These are phyloP conservation scores for Hypomecis punctinalis DNA, from an alignment of 2,888 invertebrate species.

Conservation along the genomic window DNA sequence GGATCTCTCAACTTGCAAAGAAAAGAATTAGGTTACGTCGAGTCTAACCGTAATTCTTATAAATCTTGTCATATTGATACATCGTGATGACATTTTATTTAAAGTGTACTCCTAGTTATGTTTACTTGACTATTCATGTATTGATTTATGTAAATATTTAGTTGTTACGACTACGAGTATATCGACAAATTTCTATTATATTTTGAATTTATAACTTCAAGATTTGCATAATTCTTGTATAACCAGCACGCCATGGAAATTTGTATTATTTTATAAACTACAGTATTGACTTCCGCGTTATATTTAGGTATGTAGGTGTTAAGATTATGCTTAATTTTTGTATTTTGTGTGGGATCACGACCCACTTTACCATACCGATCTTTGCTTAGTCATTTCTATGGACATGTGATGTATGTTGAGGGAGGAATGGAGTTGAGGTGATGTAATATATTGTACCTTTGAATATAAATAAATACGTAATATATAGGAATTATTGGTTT, in stretches of 20 bases:
- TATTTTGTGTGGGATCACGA: conserved; percentile 75
- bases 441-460: conserved; percentile 85
- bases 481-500: conserved; percentile 75
- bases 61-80: conserved; percentile 24
- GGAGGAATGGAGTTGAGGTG: conserved; percentile 75
- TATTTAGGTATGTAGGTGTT: conserved; percentile 71
- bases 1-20: conserved; percentile 55
- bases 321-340: conserved; percentile 81
- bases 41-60: conserved; percentile 10
- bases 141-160: conserved; percentile 54
- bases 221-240: conserved; percentile 77
- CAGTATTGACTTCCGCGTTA: conserved; percentile 82
- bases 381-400: conserved; percentile 79
- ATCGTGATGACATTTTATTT: conserved; percentile 28
- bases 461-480: conserved; percentile 85
- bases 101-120: conserved; percentile 37
- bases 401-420: conserved; percentile 75
- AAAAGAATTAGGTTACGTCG: conserved; percentile 26
- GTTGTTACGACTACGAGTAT: conserved; percentile 60
- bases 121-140: conserved; percentile 34
- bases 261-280: conserved; percentile 76
- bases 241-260: conserved; percentile 70
- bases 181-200: conserved; percentile 56
- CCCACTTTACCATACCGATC: conserved; percentile 77
- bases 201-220: conserved; percentile 30